These are phyloP conservation scores for Eutolmus rufibarbis DNA, from an alignment of 2,888 invertebrate species.

Conservation along the genomic window DNA sequence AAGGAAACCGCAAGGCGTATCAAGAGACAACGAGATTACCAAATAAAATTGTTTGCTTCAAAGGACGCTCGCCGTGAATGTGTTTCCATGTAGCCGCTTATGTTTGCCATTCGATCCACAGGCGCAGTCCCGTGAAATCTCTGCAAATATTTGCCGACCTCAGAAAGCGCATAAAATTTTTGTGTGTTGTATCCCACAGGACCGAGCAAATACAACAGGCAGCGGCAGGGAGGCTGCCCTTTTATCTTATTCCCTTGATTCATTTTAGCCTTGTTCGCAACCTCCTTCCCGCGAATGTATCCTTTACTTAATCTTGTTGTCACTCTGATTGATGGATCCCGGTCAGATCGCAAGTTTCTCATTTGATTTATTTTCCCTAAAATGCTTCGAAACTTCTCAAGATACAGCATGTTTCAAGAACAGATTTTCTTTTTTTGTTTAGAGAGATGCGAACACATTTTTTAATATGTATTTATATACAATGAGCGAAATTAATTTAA, in stretches of 20 bases:
- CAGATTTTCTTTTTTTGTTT: background rate
- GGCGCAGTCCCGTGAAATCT: constrained; percentile 24
- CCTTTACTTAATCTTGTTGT: constrained; percentile 28
- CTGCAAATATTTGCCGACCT: constrained; percentile 31
- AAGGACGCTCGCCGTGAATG: background rate
- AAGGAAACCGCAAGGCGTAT: constrained; percentile 37
- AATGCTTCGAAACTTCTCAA: background rate
- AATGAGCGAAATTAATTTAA: too few relatives aligned
- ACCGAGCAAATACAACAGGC: background rate
- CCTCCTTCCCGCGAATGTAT: background rate
- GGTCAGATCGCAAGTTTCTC: background rate
- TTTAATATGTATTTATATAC: too few relatives aligned
- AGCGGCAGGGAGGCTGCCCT: background rate
- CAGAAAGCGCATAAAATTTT: constrained; percentile 21
- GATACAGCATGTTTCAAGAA: background rate
- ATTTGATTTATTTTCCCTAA: background rate
- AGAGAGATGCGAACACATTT: too few relatives aligned
- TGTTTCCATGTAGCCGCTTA: background rate
- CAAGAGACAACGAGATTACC: constrained; percentile 39
- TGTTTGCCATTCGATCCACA: background rate
- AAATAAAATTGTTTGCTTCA: background rate
- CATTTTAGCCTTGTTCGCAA: constrained; percentile 9
- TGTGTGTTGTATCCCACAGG: background rate
- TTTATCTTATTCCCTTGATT: constrained; percentile 5
- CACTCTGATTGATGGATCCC: constrained; percentile 29